Evolutionary conservation across 2,888 invertebrate genomes (phyloP).

Genomic region (Rhimphoctona megacephalus): DNA sequence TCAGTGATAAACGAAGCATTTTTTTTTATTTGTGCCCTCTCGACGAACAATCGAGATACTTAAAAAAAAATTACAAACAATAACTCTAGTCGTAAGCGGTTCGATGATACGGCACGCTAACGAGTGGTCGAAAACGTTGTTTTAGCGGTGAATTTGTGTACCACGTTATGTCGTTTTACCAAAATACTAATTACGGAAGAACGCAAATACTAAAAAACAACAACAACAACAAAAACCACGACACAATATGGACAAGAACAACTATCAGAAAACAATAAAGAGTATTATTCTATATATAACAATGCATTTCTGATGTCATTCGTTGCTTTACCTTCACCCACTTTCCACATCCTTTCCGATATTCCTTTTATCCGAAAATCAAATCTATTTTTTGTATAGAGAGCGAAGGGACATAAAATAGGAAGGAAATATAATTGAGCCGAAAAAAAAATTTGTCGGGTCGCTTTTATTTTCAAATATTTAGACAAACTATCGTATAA

Average conservation of each 20-base stretch:
- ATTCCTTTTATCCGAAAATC: not conserved
- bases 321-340: constrained; percentile 22
- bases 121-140: constrained; percentile 78
- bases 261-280: constrained; percentile 84
- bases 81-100: constrained; percentile 83
- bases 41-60: constrained; percentile 45
- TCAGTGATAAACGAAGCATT: constrained; percentile 21
- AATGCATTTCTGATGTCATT: constrained; percentile 73
- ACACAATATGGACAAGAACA: constrained; percentile 83
- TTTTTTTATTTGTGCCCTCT: constrained; percentile 9
- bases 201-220: constrained; percentile 70
- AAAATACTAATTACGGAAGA: constrained; percentile 76
- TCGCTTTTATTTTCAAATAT: not conserved
- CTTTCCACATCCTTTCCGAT: not conserved
- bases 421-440: not conserved
- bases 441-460: not conserved
- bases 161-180: constrained; percentile 78
- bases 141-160: constrained; percentile 76
- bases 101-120: constrained; percentile 65
- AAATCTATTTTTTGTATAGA: not conserved
- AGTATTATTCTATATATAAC: constrained; percentile 85
- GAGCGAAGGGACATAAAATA: not conserved
- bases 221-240: constrained; percentile 64
- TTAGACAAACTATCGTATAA: not conserved
- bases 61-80: constrained; percentile 65